Conservation (phyloP, 2,888 invertebrate genomes). For the Apodemia mormo region DNA sequence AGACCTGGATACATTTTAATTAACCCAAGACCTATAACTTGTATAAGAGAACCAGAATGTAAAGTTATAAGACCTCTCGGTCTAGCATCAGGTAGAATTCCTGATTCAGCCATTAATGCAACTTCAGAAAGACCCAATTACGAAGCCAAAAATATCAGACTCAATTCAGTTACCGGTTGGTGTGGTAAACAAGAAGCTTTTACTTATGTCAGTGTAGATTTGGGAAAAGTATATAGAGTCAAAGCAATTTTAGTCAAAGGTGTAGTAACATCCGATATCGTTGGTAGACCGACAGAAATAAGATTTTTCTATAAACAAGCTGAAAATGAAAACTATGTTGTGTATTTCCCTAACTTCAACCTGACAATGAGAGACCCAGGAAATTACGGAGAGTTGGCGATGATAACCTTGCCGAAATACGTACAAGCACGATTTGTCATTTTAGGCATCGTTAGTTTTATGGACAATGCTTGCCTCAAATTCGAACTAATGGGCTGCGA, state of each 20-base stretch:
- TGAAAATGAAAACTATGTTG: constrained; percentile 96
- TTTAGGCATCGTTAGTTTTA: constrained; percentile 96
- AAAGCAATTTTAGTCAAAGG: constrained; percentile 97
- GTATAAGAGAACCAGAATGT: constrained; percentile 96
- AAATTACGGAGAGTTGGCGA: constrained; percentile 96
- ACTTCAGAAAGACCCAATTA: constrained; percentile 96
- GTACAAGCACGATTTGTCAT: constrained; percentile 97
- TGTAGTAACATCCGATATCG: constrained; percentile 96
- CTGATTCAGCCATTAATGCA: constrained; percentile 96
- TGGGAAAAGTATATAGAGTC: constrained; percentile 95
- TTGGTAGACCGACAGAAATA: constrained; percentile 97
- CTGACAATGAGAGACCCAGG: constrained; percentile 97
- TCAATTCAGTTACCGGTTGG: constrained; percentile 97
- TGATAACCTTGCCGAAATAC: constrained; percentile 96
- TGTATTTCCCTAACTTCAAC: constrained; percentile 98
- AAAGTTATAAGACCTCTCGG: constrained; percentile 95
- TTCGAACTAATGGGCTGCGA: constrained; percentile 98
- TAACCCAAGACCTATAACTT: constrained; percentile 94
- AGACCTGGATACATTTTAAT: constrained; percentile 96
- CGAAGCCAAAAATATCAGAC: constrained; percentile 92
- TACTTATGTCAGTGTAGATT: constrained; percentile 96
- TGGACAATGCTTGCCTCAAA: constrained; percentile 97
- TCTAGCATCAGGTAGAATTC: constrained; percentile 94
- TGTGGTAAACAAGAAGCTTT: constrained; percentile 98
- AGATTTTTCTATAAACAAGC: constrained; percentile 98